Conservation (phyloP, 2,797 vertebrate species). For the Peromyscus eremicus region DNA sequence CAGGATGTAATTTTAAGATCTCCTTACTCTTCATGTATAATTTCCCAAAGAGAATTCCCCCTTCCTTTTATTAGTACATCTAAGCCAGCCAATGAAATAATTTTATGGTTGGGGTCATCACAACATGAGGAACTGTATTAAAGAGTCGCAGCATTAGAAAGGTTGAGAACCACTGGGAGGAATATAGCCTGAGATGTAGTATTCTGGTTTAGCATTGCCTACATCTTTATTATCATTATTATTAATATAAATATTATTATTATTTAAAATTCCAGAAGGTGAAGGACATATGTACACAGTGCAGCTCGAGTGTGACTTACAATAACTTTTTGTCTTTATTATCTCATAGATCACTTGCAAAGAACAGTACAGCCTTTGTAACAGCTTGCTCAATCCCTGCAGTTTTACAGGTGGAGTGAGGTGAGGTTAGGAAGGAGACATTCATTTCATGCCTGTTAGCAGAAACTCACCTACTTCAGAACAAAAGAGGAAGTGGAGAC, state of each 20-base stretch:
- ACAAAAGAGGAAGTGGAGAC: background rate
- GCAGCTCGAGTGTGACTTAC: constrained; percentile 26
- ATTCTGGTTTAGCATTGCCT: constrained; percentile 32
- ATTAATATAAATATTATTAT: background rate
- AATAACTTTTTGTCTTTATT: constrained; percentile 68
- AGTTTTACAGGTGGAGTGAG: background rate
- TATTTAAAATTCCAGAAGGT: constrained; percentile 7
- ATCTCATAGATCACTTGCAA: constrained; percentile 63
- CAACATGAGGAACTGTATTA: background rate
- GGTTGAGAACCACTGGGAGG: background rate
- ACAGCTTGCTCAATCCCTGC: background rate
- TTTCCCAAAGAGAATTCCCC: background rate
- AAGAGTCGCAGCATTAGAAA: background rate
- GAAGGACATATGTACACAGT: constrained; percentile 28
- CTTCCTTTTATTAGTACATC: background rate
- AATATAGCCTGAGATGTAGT: background rate
- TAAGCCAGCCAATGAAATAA: background rate
- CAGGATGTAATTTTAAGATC: background rate
- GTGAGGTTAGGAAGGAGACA: background rate
- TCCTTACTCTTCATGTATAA: background rate
- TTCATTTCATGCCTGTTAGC: background rate
- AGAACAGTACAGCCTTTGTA: constrained; percentile 58
- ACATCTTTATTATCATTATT: background rate
- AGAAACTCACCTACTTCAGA: background rate
- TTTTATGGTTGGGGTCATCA: too few species aligned